Base-by-base conservation (phyloP, 2,888 invertebrate genomes). In the Keiferia lycopersicella region DNA sequence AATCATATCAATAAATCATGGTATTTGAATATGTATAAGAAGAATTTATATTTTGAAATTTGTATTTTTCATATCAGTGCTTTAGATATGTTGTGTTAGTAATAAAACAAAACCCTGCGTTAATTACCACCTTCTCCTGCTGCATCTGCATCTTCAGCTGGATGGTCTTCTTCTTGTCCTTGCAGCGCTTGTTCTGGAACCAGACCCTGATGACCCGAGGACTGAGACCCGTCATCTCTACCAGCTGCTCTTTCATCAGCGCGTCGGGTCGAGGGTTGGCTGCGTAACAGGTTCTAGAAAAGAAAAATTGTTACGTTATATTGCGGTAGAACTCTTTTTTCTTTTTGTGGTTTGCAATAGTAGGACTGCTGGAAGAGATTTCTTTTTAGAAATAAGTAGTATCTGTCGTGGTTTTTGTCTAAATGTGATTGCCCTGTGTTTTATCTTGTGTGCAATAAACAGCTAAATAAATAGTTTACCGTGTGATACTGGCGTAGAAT, bases 151-250 rank as follows among this genome's bases (percentile, higher is more conserved):
- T 96, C 87, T 99, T 98, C 94, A 99, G 96, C 78, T 98, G 96
- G 61, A 99, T 96, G 63, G 98, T 98, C 86, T 98, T 96, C 93
- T 98, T 98, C 93, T 98, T 98, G 92, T 98, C 98, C 89, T 98
- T 98, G 93, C 98, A 98, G 70, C 98, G 93, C 86, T 98, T 99
- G 90, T 99, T 99, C 90, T 99, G 99, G 93, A 99, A 99, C 99
- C 99, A 99, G 66, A 99, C 99, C 80, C 99, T 94, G 84, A 99
- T 99, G 75, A 99, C 99, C 16, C 99, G 93, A 20, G 99, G 99
- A 78, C 98, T 98, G 62, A 99, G 94, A 0, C 98, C 96, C 16
- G 99, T 99, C 99, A 99, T 98, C 91, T 99, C 99, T 51, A 99
- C 99, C 68, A 99, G 94, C 86, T 99, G 99, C 87, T 99, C 99